Base-by-base conservation (phyloP, 2,113 vertebrate genomes). In the Perccottus glenii region DNA sequence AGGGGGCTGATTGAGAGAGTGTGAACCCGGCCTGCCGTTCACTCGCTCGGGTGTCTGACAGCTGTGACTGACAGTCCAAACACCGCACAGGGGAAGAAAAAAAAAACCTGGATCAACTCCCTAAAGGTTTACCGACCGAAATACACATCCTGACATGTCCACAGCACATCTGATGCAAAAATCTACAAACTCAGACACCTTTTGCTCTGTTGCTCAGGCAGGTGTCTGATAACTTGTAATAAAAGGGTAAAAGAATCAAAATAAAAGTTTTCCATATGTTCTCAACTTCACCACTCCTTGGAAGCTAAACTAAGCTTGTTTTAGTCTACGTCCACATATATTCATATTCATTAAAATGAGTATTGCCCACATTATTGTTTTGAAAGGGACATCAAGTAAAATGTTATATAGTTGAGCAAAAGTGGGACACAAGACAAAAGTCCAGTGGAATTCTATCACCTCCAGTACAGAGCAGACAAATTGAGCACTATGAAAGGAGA, bases 61-160 rank as follows among this genome's bases (percentile, higher is more conserved):
- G 84, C 59, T 82, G 80, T 78, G 88, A 84, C 76, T 85, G 81
- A 86, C 83, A 82, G 78, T 60, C 64, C 70, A 83, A 79, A 73
- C 74, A 64, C 47, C 2, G 55, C 60, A 0, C 51, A 63, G 73
- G 40, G 10, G 43, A 53, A 62, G 66, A 61, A 43, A 77, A 77
- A 60, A n/a, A n/a, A n/a, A n/a, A n/a, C n/a, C n/a, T n/a, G 36
- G 47, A 67, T 61, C 70, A 52, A 77, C 70, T 59, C 9, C 59
- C 67, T 51, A 1, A 36, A 78, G 68, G 74, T 70, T 77, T 42
- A 19, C 63, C 66, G 62, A 72, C 75, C 6, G 9, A 73, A 78
- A 84, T 68, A 79, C 64, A 75, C 60, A 78, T 64, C 9, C 27
- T 46, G 72, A 81, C 72, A 73, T 7, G 60, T 79, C 62, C 60